These are phyloP conservation scores for Argyrosomus regius DNA, from an alignment of 2,797 vertebrate species.

Conservation along the genomic window DNA sequence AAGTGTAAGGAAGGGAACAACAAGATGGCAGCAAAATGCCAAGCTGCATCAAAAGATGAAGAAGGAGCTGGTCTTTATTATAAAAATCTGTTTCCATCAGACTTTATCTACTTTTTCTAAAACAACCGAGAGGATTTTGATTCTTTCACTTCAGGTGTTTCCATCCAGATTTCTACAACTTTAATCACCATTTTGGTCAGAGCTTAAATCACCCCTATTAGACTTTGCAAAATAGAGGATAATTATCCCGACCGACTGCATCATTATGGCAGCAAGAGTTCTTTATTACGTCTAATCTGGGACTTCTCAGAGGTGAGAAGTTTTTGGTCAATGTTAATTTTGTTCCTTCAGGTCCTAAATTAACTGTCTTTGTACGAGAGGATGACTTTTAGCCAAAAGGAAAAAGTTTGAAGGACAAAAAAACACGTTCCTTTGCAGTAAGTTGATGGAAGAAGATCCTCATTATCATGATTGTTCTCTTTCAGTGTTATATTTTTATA, in stretches of 20 bases:
- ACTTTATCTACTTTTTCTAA: neutral
- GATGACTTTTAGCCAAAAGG: neutral
- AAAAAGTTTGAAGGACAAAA: neutral
- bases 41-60: too few relatives aligned
- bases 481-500: too few relatives aligned
- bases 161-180: neutral
- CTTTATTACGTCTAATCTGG: neutral
- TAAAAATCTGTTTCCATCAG: neutral
- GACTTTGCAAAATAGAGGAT: neutral
- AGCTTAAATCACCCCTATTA: neutral
- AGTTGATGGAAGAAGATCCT: neutral
- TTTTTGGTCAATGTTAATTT: constrained; percentile 10
- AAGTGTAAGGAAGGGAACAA: neutral
- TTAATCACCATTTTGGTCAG: neutral
- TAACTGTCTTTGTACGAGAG: neutral
- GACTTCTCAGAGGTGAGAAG: neutral
- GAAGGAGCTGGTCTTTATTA: neutral
- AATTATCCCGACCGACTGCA: neutral
- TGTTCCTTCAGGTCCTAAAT: constrained; percentile 3
- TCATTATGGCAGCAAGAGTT: neutral
- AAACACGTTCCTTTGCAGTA: neutral
- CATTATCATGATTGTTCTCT: too few relatives aligned
- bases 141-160: neutral
- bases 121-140: neutral
- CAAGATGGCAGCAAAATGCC: neutral